Percentiles rank a stretch among this genome's conserved stretches.
These are phyloP conservation scores for Prietella phreatophila DNA, from an alignment of 2,113 vertebrate genomes.

Conservation along the genomic window DNA sequence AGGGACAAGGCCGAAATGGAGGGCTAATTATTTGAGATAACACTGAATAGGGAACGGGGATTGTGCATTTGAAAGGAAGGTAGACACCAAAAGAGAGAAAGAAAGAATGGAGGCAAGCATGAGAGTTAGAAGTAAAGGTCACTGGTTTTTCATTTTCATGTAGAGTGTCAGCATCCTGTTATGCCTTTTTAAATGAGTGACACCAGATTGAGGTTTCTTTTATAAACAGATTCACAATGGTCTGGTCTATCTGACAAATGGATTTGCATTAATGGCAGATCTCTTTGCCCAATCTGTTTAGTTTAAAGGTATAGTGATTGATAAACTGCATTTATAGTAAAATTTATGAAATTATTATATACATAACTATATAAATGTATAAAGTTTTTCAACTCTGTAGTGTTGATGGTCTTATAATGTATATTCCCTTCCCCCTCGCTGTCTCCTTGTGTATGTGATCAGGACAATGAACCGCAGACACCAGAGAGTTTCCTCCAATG, in stretches of 20 bases:
- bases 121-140: conserved; percentile 82
- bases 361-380: background rate
- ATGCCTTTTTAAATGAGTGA: conserved; percentile 82
- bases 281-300: conserved; percentile 54
- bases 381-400: background rate
- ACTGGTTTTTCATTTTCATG: conserved; percentile 79
- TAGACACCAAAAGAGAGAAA: conserved; percentile 40
- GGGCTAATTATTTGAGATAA: conserved; percentile 92
- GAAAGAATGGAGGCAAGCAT: conserved; percentile 27
- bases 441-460: background rate
- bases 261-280: conserved; percentile 70
- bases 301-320: conserved; percentile 1
- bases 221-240: conserved; percentile 65
- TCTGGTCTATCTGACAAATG: conserved; percentile 68
- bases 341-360: background rate
- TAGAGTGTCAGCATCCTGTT: conserved; percentile 79
- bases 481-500: background rate
- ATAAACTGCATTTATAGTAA: conserved; percentile 9
- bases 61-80: conserved; percentile 71
- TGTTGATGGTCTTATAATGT: conserved; percentile 11
- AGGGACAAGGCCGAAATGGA: conserved; percentile 77
- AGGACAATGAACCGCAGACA: background rate
- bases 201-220: conserved; percentile 66
- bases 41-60: conserved; percentile 75
- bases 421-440: no score